phyloP scores from a whole-genome alignment of 2,113 vertebrate genomes.

The Cyanoderma ruficeps region DNA sequence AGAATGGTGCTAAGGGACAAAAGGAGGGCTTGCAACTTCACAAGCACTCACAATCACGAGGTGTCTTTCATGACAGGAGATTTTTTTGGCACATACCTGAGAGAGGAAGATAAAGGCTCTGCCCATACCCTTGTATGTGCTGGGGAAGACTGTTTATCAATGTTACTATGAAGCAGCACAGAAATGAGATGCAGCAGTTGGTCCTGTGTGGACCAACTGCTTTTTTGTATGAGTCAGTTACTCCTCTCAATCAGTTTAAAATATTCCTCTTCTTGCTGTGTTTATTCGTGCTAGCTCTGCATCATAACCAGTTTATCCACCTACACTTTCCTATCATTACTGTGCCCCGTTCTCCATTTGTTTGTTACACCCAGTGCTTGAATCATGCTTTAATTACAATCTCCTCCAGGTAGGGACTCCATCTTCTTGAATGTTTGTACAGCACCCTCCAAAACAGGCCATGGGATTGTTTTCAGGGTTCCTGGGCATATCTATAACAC shows the following conservation, averaged over 20 bases:
- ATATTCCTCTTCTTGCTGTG: neutral
- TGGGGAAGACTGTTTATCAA: neutral
- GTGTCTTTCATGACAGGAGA: neutral
- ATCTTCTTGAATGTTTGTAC: neutral
- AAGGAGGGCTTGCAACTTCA: neutral
- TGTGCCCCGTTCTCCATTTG: neutral
- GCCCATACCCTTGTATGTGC: neutral
- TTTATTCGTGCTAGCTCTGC: neutral
- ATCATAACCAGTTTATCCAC: neutral
- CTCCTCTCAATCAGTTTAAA: neutral
- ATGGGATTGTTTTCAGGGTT: neutral
- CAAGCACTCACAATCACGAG: neutral
- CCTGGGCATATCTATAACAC: neutral
- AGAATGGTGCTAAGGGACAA: neutral
- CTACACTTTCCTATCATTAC: conserved; percentile 2
- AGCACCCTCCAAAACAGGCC: neutral
- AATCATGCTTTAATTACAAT: conserved; percentile 10
- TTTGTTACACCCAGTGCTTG: conserved; percentile 11
- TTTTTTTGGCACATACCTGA: neutral
- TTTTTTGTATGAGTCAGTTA: neutral
- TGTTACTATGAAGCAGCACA: neutral
- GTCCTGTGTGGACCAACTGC: neutral
- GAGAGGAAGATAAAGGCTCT: neutral
- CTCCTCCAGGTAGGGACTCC: neutral
- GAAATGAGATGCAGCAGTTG: neutral